Base-by-base conservation (phyloP, 2,113 vertebrate genomes). In the Xenopus borealis region DNA sequence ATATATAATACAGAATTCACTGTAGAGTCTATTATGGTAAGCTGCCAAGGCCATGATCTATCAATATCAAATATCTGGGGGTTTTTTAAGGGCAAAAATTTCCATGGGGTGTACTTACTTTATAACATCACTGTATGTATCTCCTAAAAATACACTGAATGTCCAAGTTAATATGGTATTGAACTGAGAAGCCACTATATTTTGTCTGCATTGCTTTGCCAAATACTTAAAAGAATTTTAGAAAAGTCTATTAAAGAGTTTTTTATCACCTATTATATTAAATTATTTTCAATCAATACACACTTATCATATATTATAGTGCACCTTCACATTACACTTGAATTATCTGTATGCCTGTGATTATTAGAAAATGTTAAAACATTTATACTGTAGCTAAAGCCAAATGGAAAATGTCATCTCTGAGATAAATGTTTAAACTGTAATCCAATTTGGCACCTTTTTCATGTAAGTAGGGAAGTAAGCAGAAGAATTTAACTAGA, bases 331-430 rank as follows among this genome's bases (percentile, higher is more conserved):
- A 23, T 23, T 61, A 23, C 18, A 20, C 20, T 23, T 20, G 58
- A 61, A 61, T 61, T 23, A 61, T 61, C 58, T 23, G 14, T 27
- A 61, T 23, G 18, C 10, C 58, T 23, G 13, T 61, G 18, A 27
- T 61, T 61, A 61, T 61, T 23, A 61, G 58, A 61, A 61, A 61
- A 23, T 61, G 20, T 61, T 61, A 11, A 61, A 61, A 14, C 19
- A 23, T 61, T 61, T 23, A 23, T 55, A 55, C 1, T n/a, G 53
- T 61, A 61, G 58, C 58, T 23, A 6, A 61, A 23, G 19, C 20
- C 19, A 61, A 61, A 61, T 61, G 58, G 18, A 12, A 58, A 58
- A 58, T 58, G 55, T 20, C 18, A 20, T 61, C 58, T 61, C 19
- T 12, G 19, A 61, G 18, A 61, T 55, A 61, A 61, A 61, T 61